A percentile compares a stretch with the other conserved stretches of the same genome.
Conservation (phyloP, 2,113 vertebrate genomes). For the Brienomyrus longianalis region DNA sequence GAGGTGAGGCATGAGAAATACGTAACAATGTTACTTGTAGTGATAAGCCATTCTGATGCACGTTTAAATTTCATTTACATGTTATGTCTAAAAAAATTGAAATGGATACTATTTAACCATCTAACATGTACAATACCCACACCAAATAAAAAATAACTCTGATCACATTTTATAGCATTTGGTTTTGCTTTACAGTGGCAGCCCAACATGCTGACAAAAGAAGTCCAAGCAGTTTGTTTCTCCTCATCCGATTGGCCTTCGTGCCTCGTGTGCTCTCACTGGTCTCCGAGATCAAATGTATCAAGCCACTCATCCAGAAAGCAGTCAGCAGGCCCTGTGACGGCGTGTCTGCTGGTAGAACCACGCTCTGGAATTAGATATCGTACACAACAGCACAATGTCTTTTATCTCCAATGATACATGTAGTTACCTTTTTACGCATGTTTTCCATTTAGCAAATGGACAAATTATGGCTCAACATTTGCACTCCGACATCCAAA, state of each 20-base stretch:
- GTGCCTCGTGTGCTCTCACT: not conserved
- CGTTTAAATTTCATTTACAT: no score
- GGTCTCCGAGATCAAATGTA: not conserved
- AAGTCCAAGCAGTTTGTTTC: not conserved
- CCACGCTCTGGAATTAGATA: not conserved
- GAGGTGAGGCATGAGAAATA: no score
- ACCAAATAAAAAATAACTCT: not conserved
- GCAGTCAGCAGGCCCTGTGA: not conserved
- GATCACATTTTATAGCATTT: not conserved
- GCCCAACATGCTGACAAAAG: no score
- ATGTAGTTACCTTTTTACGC: not conserved
- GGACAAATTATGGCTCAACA: not conserved
- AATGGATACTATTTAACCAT: not conserved
- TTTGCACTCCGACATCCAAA: not conserved
- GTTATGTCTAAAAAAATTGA: no score
- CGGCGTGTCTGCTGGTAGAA: not conserved
- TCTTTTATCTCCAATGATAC: not conserved
- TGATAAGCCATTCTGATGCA: no score
- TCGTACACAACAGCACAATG: not conserved
- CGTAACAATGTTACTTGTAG: no score
- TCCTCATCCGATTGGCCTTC: not conserved
- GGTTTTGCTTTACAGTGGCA: not conserved
- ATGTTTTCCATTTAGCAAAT: not conserved
- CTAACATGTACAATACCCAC: not conserved
- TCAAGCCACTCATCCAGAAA: no score